Evolutionary conservation across 2,113 vertebrate genomes (phyloP).

Genomic region (Cebidichthys violaceus): DNA sequence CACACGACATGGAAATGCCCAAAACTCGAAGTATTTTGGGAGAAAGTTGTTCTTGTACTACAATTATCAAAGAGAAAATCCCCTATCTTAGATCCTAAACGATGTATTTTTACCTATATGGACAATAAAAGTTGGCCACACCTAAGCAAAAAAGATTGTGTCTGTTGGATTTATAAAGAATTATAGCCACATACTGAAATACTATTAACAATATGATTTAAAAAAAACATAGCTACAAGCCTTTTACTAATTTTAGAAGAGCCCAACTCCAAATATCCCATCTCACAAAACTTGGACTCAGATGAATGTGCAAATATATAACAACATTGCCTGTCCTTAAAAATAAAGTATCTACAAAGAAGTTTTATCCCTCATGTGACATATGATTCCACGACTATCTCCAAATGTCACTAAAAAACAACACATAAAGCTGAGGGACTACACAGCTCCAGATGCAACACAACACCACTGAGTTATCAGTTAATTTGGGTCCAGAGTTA

Average conservation of each 20-base stretch:
- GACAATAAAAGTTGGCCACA: too few species aligned
- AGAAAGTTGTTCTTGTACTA: too few species aligned
- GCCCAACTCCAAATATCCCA: too few species aligned
- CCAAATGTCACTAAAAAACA: neutral
- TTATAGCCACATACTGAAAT: neutral
- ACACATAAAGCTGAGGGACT: neutral
- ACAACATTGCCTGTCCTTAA: neutral
- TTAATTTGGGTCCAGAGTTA: neutral
- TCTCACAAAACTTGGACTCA: neutral
- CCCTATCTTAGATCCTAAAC: too few species aligned
- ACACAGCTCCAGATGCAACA: neutral
- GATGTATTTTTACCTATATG: too few species aligned
- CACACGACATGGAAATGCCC: too few species aligned
- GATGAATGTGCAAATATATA: neutral
- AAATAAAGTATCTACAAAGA: too few species aligned
- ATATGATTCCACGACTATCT: neutral
- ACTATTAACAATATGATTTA: neutral
- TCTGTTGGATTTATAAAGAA: too few species aligned
- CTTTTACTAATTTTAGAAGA: neutral
- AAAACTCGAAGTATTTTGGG: too few species aligned
- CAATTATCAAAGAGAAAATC: too few species aligned
- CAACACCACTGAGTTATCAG: neutral
- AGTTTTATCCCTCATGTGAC: neutral
- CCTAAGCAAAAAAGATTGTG: too few species aligned
- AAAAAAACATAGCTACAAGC: neutral